Evolutionary conservation across 2,888 invertebrate genomes (phyloP), one percentile per base, ranked within the genome.

Genomic region (Aleiodes alternator): DNA sequence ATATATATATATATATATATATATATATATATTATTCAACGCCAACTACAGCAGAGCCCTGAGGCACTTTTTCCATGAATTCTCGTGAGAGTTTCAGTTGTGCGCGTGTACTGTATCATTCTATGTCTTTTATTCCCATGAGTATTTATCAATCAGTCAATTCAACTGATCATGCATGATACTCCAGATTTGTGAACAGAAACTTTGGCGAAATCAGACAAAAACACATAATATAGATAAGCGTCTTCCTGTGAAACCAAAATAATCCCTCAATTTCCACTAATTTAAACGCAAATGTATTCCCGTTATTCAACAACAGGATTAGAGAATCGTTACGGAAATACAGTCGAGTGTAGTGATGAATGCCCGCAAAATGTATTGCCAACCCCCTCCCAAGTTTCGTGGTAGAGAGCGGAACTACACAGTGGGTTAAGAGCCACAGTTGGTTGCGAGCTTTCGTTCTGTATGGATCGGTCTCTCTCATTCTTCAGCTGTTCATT

Each of bases 391-490:
- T 53, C 72, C 51, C 64, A 50, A 43, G 43, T 69, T 31, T 71
- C 57, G 72, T 76, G 79, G 79, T 76, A 76, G 78, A 81, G 77
- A 74, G 76, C 56, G 75, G 74, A 81, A 82, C 82, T 82, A 79
- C 82, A 76, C 78, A 80, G 82, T 79, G 82, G 38, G 80, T 80
- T 74, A 78, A 79, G 84, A 87, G 85, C 87, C 85, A 87, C 87
- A 87, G 87, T 87, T 87, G 87, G 87, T 87, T 87, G 87, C 85
- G 86, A 83, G 84, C 86, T 84, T 78, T 84, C 85, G 85, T 80
- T 82, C 85, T 82, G 85, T 80, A 79, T 84, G 80, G 82, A 84
- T 80, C 81, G 80, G 76, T 50, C 77, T 55, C 23, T 69, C 75
- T 76, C 75, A 14, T 68, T 71, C 11, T 34, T 55, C 56, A 56